These are phyloP conservation scores for Metridium senile DNA, from an alignment of 92 coral and sea anemone genomes.

Conservation along the genomic window DNA sequence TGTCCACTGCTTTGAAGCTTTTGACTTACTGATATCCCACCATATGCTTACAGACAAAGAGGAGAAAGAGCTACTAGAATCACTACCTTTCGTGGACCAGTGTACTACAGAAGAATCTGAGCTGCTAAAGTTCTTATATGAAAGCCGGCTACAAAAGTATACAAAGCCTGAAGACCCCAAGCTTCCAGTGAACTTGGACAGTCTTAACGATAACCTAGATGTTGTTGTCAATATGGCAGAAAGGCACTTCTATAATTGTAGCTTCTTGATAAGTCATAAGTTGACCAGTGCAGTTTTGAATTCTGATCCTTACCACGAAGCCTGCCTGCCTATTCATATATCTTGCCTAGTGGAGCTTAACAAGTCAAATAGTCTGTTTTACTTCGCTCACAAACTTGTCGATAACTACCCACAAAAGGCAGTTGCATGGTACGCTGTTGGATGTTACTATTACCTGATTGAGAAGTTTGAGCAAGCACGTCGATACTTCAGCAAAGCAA, in stretches of 20 bases:
- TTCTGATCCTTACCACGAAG: slow-evolving; percentile 87
- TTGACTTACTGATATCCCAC: slow-evolving; percentile 91
- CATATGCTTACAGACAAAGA: slow-evolving; percentile 95
- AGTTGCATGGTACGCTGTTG: slow-evolving; percentile 99
- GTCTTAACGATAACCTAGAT: slow-evolving; percentile 87
- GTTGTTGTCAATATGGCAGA: slow-evolving; percentile 92
- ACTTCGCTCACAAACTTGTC: slow-evolving; percentile 90
- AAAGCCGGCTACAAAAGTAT: slow-evolving; percentile 79
- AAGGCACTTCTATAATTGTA: slow-evolving; percentile 89
- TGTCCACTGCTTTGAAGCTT: slow-evolving; percentile 97
- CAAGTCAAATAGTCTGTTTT: slow-evolving; percentile 90
- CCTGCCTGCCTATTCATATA: slow-evolving; percentile 92
- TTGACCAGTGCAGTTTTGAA: slow-evolving; percentile 78
- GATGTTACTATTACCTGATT: slow-evolving; percentile 90
- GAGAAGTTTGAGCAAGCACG: slow-evolving; percentile 96
- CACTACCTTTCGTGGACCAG: slow-evolving; percentile 84
- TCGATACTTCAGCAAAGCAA: slow-evolving; percentile 93
- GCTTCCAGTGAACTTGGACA: slow-evolving; percentile 78
- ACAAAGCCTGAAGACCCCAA: slow-evolving; percentile 79
- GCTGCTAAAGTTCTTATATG: slow-evolving; percentile 79
- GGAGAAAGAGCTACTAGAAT: slow-evolving; percentile 67
- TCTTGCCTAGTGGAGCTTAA: slow-evolving; percentile 93
- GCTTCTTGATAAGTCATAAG: slow-evolving; percentile 70
- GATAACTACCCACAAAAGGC: slow-evolving; percentile 98
- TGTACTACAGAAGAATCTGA: slow-evolving; percentile 90